A percentile compares a stretch with the other conserved stretches of the same genome.
Conservation (phyloP, 2,888 invertebrate genomes). For the Ectobius pallidus region DNA sequence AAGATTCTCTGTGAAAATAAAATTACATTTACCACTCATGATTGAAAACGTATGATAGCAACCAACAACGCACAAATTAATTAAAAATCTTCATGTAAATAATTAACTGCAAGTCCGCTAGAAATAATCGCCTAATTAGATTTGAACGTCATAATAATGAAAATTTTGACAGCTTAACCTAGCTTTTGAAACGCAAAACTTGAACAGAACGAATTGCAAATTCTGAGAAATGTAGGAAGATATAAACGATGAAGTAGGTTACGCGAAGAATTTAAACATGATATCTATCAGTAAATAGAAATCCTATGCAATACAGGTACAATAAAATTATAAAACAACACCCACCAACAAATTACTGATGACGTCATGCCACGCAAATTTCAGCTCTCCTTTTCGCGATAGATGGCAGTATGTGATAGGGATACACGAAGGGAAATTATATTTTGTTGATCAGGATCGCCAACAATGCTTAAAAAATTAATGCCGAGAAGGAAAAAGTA, state of each 20-base stretch:
- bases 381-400: constrained; percentile 9
- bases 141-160: neutral
- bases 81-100: no score
- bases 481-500: no score
- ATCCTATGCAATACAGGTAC: no score
- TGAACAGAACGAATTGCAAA: neutral
- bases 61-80: no score
- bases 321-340: constrained; percentile 17
- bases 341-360: constrained; percentile 26
- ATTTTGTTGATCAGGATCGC: neutral
- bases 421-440: no score
- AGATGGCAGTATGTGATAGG: constrained; percentile 38
- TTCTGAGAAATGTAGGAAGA: neutral
- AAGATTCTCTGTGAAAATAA: constrained; percentile 5
- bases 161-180: constrained; percentile 32
- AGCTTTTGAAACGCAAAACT: neutral
- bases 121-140: no score
- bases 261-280: no score
- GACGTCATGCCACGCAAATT: constrained; percentile 43
- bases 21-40: no score
- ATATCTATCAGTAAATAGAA: no score
- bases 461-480: no score
- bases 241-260: neutral
- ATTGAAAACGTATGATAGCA: no score
- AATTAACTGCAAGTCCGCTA: no score